Base-by-base conservation (phyloP, 2,888 invertebrate genomes). In the Mystacides longicornis region DNA sequence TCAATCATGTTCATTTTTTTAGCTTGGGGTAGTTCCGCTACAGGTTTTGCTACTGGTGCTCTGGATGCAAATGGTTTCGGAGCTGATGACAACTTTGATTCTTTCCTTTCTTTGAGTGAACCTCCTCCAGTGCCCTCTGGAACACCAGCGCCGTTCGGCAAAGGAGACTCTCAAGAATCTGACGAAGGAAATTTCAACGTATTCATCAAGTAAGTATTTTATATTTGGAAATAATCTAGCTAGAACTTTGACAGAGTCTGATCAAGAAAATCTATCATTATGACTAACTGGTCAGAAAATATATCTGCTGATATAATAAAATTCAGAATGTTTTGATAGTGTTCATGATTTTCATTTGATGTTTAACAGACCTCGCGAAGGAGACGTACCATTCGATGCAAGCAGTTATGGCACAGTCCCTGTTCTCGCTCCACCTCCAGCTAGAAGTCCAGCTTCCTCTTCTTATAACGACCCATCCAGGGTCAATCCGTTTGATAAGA, bases 141-240 rank as follows among this genome's bases (percentile, higher is more conserved):
- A 62, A 84, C 84, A 0, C 86, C 87, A 2, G 78, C 81, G 23
- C 76, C 78, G 33, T 72, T 81, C 3, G 78, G 77, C 50, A 74
- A 81, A 62, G 74, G 77, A 51, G 84, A 81, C 23, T 89, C 89
- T 0, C 80, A 77, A n/a, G 92, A 91, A 64, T 90, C 90, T 0
- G 83, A 85, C 45, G 86, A 87, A 59, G 86, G 82, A 52, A 87
- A 89, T 55, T 91, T 92, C 67, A 87, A 85, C 21, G 87, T 92
- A 20, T 86, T 89, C 60, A 92, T 91, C 61, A 83, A 83, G 86
- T 83, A 69, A 67, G 68, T 59, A 51, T 31, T 31, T 14, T 7
- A n/a, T n/a, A n/a, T n/a, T n/a, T n/a, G n/a, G n/a, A n/a, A n/a
- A n/a, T n/a, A n/a, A n/a, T n/a, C n/a, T n/a, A n/a, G n/a, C n/a